phyloP scores from a whole-genome alignment of 2,888 invertebrate genomes.

The Periphyllus acericola region DNA sequence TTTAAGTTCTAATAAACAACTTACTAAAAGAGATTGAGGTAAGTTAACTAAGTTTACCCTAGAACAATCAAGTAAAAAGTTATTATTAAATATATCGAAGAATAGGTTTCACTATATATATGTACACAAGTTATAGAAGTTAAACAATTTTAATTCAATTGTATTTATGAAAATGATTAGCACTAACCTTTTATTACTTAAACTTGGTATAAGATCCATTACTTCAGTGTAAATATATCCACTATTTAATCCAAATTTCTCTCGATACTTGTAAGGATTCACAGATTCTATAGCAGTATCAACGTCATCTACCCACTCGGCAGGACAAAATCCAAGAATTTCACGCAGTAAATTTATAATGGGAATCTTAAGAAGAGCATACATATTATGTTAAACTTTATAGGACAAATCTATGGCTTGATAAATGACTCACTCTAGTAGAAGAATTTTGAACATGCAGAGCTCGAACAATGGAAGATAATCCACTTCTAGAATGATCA shows the following conservation, averaged over 20 bases:
- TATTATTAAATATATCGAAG: neutral
- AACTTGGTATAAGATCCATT: constrained; percentile 83
- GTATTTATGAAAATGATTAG: neutral
- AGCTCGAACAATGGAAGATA: constrained; percentile 62
- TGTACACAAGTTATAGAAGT: too few relatives aligned
- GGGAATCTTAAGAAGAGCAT: constrained; percentile 75
- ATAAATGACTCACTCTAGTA: constrained; percentile 72
- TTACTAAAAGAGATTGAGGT: constrained; percentile 87
- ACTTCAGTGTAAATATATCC: constrained; percentile 97
- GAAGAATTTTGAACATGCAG: constrained; percentile 61
- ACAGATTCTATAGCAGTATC: constrained; percentile 87
- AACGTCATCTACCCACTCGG: constrained; percentile 93
- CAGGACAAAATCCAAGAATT: constrained; percentile 82
- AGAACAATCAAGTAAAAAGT: constrained; percentile 65
- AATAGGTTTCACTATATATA: too few relatives aligned
- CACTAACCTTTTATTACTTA: constrained; percentile 73
- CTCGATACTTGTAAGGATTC: constrained; percentile 80
- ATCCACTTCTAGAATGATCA: constrained; percentile 65
- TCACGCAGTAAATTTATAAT: constrained; percentile 92
- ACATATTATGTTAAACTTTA: neutral
- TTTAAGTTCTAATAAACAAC: constrained; percentile 88
- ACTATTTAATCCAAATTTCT: constrained; percentile 88
- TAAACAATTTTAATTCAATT: too few relatives aligned
- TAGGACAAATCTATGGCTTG: neutral
- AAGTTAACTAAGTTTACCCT: constrained; percentile 92